A percentile compares a stretch with the other conserved stretches of the same genome.
Evolutionary conservation across 2,797 vertebrate genomes (phyloP).

Genomic region (Eulemur coronatus): DNA sequence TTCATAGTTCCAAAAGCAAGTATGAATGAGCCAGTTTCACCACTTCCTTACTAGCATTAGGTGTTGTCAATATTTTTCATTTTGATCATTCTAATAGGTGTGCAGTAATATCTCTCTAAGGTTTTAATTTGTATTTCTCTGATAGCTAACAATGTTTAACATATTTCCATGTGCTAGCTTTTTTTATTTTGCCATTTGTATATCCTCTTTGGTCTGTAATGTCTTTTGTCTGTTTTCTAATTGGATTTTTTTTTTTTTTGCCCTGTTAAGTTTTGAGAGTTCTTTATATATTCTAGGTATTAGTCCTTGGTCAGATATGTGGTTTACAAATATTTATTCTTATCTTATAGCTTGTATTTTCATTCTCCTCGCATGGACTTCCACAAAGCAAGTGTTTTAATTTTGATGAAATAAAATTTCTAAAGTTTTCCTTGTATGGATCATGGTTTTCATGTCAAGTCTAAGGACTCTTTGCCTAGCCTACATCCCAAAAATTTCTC

Average conservation of each 20-base stretch:
- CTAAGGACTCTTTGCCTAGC: neutral
- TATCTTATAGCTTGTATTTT: neutral
- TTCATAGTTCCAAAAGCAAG: neutral
- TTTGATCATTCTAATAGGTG: neutral
- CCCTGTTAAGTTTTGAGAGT: neutral
- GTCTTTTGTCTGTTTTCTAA: neutral
- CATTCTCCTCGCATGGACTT: neutral
- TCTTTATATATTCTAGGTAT: neutral
- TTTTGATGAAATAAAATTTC: neutral
- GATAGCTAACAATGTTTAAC: neutral
- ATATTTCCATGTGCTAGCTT: neutral
- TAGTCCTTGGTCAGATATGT: neutral
- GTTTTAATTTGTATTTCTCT: neutral
- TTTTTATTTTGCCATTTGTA: neutral
- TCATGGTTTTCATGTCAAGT: neutral
- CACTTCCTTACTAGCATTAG: neutral
- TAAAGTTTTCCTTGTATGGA: neutral
- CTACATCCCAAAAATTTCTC: neutral
- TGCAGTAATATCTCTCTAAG: neutral
- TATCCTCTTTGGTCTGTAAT: neutral
- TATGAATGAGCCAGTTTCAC: neutral
- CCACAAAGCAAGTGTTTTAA: neutral
- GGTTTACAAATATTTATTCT: neutral
- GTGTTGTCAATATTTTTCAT: neutral
- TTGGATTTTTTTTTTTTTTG: neutral